Base-by-base conservation (phyloP, 2,888 invertebrate species). In the Cryptophagus acutangulus region DNA sequence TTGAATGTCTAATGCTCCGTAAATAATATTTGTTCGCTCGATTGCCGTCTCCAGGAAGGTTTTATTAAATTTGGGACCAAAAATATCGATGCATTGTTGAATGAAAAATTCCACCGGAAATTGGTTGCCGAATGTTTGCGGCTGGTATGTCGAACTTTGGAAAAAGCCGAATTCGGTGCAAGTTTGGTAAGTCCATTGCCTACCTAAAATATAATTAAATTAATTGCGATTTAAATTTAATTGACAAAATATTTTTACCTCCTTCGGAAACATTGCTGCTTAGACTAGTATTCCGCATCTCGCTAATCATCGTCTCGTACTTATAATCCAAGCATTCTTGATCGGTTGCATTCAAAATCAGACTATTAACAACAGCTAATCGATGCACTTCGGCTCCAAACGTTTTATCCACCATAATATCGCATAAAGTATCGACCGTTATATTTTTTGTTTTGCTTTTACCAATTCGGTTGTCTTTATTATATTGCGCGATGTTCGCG, bases 101-200 rank as follows among this genome's bases (percentile, higher is more conserved):
- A 84, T 73, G 58, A 84, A 93, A 67, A 86, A 93, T 41, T 84
- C 77, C 0, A 85, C 66, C 0, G 84, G 78, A 52, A 93, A 90
- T 17, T 75, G 70, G 58, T 84, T 73, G 0, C 91, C 87, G 63
- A 94, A 94, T 29, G 67, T 51, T 69, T 77, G 72, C 2, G 73
- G 70, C 41, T 74, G 72, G 2, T 74, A 77, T 0, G 82, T 79
- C 0, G 93, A 90, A 0, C 91, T 87, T 72, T 96, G 95, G 69
- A 84, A 96, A 69, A 88, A 96, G 16, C 94, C 95, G 65, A 95
- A 96, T 67, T 96, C 96, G 1, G 87, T 90, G 64, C 95, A 96
- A 0, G 94, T 94, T 70, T 95, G 95, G 66, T 92, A 95, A 43
- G 78, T 83, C 95, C 95, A 95, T 59, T 89, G 88, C 0, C 94